These are phyloP conservation scores for Bugula neritina DNA, from an alignment of 2,888 invertebrate species.

Conservation along the genomic window DNA sequence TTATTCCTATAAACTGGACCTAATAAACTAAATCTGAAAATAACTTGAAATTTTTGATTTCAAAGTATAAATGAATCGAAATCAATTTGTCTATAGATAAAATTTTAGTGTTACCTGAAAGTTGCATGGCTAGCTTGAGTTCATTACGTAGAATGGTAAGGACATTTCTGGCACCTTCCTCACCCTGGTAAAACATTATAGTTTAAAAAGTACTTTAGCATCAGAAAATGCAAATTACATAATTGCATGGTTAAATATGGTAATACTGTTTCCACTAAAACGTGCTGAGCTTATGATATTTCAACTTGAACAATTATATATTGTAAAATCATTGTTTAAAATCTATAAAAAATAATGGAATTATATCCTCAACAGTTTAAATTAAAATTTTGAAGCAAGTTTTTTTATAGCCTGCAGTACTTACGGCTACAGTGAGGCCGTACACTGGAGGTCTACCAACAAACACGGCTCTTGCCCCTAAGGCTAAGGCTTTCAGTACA, in stretches of 20 bases:
- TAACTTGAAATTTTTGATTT: too few species aligned
- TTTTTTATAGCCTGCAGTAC: slow-evolving; percentile 13
- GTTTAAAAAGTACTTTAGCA: background rate
- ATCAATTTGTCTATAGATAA: too few species aligned
- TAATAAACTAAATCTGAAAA: too few species aligned
- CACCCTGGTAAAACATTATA: slow-evolving; percentile 9
- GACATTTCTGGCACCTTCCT: slow-evolving; percentile 16
- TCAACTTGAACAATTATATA: too few species aligned
- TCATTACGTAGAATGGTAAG: background rate
- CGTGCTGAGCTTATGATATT: background rate
- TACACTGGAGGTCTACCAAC: slow-evolving; percentile 29
- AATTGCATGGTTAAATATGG: too few species aligned
- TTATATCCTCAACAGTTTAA: too few species aligned
- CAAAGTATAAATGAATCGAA: too few species aligned
- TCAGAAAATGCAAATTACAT: too few species aligned
- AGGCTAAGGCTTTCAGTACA: slow-evolving; percentile 49
- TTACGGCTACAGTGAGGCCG: slow-evolving; percentile 29
- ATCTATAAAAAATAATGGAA: too few species aligned
- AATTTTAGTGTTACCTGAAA: slow-evolving; percentile 26
- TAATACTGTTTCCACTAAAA: background rate
- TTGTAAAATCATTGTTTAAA: too few species aligned
- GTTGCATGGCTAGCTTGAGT: slow-evolving; percentile 21
- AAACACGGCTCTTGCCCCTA: slow-evolving; percentile 29
- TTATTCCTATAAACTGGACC: too few species aligned
- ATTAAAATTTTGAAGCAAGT: too few species aligned